These are phyloP conservation scores for Sinotaia quadrata DNA, from an alignment of 2,888 invertebrate genomes.

Conservation along the genomic window DNA sequence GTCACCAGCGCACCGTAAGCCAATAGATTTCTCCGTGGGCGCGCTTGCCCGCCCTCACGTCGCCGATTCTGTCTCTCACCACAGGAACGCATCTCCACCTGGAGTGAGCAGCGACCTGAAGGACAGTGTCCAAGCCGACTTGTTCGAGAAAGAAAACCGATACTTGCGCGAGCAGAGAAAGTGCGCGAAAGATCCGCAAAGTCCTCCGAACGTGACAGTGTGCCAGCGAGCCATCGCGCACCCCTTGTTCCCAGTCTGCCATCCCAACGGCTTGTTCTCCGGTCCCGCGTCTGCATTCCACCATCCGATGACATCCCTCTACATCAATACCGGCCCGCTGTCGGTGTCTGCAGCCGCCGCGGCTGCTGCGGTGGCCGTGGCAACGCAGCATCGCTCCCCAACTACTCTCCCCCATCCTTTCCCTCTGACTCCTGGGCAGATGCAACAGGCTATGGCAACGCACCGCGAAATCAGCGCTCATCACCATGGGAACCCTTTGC, in stretches of 20 bases:
- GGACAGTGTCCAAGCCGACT: constrained; percentile 13
- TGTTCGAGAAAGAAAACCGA: constrained; percentile 38
- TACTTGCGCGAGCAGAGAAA: constrained; percentile 35
- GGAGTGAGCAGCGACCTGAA: not conserved
- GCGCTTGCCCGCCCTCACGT: constrained; percentile 14
- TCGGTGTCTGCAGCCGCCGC: constrained; percentile 26
- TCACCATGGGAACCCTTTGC: constrained; percentile 4
- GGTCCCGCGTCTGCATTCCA: constrained; percentile 37
- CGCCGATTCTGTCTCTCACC: not conserved
- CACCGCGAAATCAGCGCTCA: not conserved
- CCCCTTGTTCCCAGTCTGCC: constrained; percentile 81
- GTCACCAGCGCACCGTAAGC: constrained; percentile 3
- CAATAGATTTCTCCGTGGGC: constrained; percentile 19
- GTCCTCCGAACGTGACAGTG: constrained; percentile 89
- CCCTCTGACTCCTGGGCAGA: constrained; percentile 3
- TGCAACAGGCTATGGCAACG: constrained; percentile 9
- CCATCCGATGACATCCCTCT: constrained; percentile 37
- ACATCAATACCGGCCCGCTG: constrained; percentile 33
- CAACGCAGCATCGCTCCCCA: constrained; percentile 12
- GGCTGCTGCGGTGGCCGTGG: constrained; percentile 10
- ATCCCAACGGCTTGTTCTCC: constrained; percentile 33
- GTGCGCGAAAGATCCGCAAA: constrained; percentile 33
- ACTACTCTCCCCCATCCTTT: constrained; percentile 17
- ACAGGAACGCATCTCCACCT: not conserved
- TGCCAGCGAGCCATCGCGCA: constrained; percentile 83